phyloP scores from a whole-genome alignment of 92 coral and sea anemone species.

The Epizoanthus stellaris region DNA sequence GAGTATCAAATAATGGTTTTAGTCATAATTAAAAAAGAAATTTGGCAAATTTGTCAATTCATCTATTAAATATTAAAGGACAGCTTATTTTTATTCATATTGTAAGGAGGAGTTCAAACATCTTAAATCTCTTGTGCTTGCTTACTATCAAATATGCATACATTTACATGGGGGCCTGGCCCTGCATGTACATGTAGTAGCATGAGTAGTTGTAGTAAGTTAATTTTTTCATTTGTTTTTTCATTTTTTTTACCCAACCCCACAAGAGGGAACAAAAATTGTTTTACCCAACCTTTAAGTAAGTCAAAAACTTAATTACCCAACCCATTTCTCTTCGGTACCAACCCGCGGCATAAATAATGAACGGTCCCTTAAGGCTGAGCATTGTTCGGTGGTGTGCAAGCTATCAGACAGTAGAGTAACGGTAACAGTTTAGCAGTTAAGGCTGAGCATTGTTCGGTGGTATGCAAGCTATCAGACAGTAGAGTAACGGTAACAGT shows the following conservation, averaged over 20 bases:
- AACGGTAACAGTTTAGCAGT: no score
- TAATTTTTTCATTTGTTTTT: background rate
- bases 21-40: background rate
- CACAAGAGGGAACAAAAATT: conserved; percentile 11
- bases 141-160: background rate
- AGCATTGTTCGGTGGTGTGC: no score
- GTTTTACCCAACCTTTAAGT: conserved; percentile 10
- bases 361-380: conserved; percentile 1
- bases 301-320: conserved; percentile 4
- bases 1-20: conserved; percentile 10
- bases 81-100: conserved; percentile 1
- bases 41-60: background rate
- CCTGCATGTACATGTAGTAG: background rate
- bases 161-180: conserved; percentile 6
- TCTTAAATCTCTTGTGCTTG: background rate
- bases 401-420: no score
- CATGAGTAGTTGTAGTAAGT: conserved; percentile 3
- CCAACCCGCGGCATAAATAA: conserved; percentile 35
- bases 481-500: no score
- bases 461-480: no score
- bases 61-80: conserved; percentile 5
- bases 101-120: background rate
- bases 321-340: background rate
- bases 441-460: no score
- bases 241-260: conserved; percentile 2